phyloP scores from a whole-genome alignment of 1,140 invertebrate species.

The Nasonia giraulti region DNA sequence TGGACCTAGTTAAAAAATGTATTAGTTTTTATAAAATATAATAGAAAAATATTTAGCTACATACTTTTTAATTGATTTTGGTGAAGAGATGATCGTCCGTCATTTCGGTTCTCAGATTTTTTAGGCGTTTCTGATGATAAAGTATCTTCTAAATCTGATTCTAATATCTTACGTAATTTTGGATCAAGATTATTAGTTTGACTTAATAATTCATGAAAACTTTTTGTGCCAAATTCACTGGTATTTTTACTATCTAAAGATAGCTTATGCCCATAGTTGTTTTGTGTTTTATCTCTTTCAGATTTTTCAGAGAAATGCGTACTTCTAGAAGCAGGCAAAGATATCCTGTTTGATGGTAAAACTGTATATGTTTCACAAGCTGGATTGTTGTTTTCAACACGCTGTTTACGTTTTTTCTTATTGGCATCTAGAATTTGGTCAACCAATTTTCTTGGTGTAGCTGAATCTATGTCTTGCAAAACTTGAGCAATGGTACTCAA shows the following conservation, averaged over 20 bases:
- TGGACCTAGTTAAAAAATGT: constrained; percentile 31
- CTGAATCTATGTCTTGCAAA: constrained; percentile 60
- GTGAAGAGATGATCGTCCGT: constrained; percentile 6
- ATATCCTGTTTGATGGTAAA: constrained; percentile 52
- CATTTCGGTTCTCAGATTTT: not conserved
- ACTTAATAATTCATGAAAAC: constrained; percentile 19
- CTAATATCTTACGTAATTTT: constrained; percentile 30
- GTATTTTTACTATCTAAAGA: constrained; percentile 61
- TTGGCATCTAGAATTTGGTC: constrained; percentile 67
- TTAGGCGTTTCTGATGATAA: not conserved
- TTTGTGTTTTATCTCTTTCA: constrained; percentile 50
- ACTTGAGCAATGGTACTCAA: constrained; percentile 67
- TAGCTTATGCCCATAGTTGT: constrained; percentile 55
- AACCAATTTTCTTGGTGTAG: constrained; percentile 65
- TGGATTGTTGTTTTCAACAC: constrained; percentile 5
- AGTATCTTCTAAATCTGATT: constrained; percentile 19
- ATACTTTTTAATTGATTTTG: constrained; percentile 31
- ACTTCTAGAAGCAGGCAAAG: constrained; percentile 53
- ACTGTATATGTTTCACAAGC: constrained; percentile 56
- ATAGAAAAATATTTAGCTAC: not conserved
- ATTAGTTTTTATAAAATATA: not conserved
- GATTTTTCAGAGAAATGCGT: constrained; percentile 43
- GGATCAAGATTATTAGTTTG: constrained; percentile 9
- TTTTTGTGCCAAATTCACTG: constrained; percentile 25
- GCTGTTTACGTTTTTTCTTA: constrained; percentile 60